Base-by-base conservation (phyloP, 2,797 vertebrate species). In the Miichthys miiuy region DNA sequence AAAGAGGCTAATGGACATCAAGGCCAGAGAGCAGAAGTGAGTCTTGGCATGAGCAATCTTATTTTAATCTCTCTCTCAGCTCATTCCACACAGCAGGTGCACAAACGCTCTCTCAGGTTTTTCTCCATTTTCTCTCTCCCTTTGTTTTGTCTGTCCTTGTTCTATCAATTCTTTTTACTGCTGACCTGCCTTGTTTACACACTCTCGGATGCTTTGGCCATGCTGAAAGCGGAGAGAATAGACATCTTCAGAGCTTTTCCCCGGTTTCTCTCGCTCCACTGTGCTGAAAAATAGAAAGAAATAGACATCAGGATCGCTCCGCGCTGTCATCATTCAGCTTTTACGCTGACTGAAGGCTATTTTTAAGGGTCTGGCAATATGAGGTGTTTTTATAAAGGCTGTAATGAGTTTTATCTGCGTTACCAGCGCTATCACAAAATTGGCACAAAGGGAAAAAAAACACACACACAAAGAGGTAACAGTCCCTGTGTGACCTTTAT, bases 401-500 rank as follows among this genome's bases (percentile, higher is more conserved):
- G 47, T 50, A 73, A 83, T 54, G 68, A 84, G 75, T 58, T 75
- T 83, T 27, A 66, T 57, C 46, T 75, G 42, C 0, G 17, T 55
- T 73, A 69, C 61, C 66, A 79, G 56, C 51, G 70, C 73, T 48
- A 58, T 75, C 54, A 9, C 34, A 55, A 64, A 79, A 71, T 27
- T 52, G 51, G 63, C 48, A 68, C 70, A 74, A 66, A 9, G n/a
- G 56, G 21, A 41, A 52, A n/a, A 57, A 21, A 51, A 5, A 44
- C 44, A 62, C 17, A 62, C 51, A 52, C 1, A 72, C 16, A 60
- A 34, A 68, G 50, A 62, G 44, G 30, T 30, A 54, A 27, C 58
- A 76, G 62, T 67, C 46, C 52, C 51, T 30, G 14, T 38, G 50
- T 88, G 89, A 92, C 89, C 91, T 91, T 87, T 88, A 79, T 85